Conservation (phyloP, 2,113 vertebrate species). For the Pluvialis apricaria region DNA sequence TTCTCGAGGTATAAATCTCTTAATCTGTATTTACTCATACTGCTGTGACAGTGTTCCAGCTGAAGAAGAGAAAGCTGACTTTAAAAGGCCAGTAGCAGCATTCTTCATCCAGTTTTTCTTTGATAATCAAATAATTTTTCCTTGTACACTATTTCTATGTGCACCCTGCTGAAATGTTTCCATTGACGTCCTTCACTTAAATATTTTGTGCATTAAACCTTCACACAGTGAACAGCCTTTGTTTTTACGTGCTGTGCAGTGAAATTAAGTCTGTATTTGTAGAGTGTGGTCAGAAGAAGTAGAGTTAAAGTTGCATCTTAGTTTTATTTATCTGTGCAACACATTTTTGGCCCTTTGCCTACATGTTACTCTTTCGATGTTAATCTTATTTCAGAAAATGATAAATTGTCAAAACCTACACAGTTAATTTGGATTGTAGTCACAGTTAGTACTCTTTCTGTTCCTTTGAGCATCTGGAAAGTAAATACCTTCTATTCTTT, state of each 20-base stretch:
- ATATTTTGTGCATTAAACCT: not conserved
- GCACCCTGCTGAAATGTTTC: not conserved
- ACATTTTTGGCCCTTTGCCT: not conserved
- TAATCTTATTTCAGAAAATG: not conserved
- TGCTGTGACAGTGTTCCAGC: not conserved
- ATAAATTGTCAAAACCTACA: not conserved
- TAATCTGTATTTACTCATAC: not conserved
- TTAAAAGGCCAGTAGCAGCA: not conserved
- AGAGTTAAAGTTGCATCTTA: not conserved
- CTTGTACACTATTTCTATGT: rapidly evolving
- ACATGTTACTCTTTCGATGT: not conserved
- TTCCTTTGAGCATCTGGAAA: not conserved
- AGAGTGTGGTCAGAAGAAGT: not conserved
- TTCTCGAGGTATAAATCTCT: not conserved
- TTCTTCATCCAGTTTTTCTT: not conserved
- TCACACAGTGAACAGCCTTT: not conserved
- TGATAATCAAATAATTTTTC: not conserved
- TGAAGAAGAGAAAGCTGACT: not conserved
- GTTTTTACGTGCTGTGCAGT: not conserved
- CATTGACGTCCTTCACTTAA: not conserved
- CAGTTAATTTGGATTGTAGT: not conserved
- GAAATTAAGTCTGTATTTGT: not conserved
- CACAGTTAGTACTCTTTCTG: not conserved
- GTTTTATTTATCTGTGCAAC: not conserved
- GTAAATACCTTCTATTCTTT: not conserved